A percentile compares a stretch with the other conserved stretches of the same genome.
phyloP scores from a whole-genome alignment of 1,140 invertebrate genomes.

The Pinna nobilis region DNA sequence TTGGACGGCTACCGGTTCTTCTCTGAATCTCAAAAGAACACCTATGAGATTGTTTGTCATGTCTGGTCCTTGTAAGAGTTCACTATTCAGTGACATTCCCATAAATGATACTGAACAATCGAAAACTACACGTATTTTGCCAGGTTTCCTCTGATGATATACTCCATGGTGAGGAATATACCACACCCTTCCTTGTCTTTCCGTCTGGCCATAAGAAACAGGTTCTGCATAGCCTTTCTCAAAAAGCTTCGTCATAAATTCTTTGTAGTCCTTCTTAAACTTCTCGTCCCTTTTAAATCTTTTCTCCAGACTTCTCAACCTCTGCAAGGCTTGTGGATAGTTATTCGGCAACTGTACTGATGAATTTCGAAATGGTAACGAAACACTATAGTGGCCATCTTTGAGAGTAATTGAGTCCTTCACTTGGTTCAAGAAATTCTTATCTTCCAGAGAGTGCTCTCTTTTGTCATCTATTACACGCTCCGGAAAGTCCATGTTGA shows the following conservation, averaged over 20 bases:
- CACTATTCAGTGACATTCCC: constrained; percentile 39
- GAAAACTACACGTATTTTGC: constrained; percentile 49
- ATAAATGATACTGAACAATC: constrained; percentile 38
- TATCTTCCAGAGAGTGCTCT: constrained; percentile 25
- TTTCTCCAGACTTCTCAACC: constrained; percentile 13
- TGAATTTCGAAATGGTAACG: constrained; percentile 17
- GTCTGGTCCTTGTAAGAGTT: constrained; percentile 46
- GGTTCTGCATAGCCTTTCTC: constrained; percentile 34
- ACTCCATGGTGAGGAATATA: constrained; percentile 50
- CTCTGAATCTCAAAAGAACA: constrained; percentile 14
- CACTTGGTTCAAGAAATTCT: constrained; percentile 27
- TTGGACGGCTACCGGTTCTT: neutral
- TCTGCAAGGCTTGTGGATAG: neutral
- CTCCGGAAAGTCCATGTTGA: constrained; percentile 38
- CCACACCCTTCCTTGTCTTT: constrained; percentile 40
- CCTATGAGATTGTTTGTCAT: constrained; percentile 41
- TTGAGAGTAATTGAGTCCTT: constrained; percentile 10
- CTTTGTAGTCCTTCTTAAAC: constrained; percentile 32
- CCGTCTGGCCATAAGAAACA: constrained; percentile 11
- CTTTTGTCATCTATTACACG: constrained; percentile 22
- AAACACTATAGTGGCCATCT: constrained; percentile 12
- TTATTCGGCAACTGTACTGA: constrained; percentile 21
- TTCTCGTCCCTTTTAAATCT: constrained; percentile 25
- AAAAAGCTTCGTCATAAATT: constrained; percentile 33
- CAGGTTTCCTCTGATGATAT: constrained; percentile 38